These are phyloP conservation scores for Anarrhichthys ocellatus DNA, from an alignment of 2,113 vertebrate species.

Conservation along the genomic window DNA sequence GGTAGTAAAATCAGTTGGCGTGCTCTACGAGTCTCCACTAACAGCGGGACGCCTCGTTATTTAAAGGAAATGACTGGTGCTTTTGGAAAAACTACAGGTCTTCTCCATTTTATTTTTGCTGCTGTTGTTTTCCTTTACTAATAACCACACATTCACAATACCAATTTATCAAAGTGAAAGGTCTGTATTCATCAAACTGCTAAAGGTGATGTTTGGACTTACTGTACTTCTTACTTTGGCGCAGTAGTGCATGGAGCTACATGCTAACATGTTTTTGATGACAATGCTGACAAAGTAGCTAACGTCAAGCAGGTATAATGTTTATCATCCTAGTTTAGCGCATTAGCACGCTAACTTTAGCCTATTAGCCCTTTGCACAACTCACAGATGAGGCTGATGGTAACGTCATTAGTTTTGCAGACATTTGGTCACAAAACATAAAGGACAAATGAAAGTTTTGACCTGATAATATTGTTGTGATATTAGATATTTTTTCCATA, in stretches of 20 bases:
- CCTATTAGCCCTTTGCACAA: too few species aligned
- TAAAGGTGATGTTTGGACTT: background rate
- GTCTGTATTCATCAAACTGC: background rate
- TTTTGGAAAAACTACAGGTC: conserved; percentile 19
- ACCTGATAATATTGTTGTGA: too few species aligned
- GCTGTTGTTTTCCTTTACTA: background rate
- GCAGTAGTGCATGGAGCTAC: background rate
- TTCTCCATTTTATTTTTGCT: background rate
- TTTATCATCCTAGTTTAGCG: background rate
- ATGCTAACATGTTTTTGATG: background rate
- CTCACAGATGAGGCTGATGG: background rate
- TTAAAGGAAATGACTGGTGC: conserved; percentile 19
- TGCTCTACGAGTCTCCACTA: conserved; percentile 21
- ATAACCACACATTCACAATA: background rate
- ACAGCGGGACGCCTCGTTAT: conserved; percentile 29
- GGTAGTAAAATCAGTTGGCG: conserved; percentile 1
- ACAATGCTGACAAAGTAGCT: background rate
- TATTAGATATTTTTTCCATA: too few species aligned
- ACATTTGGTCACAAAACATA: too few species aligned
- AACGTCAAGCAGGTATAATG: background rate
- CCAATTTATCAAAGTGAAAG: background rate
- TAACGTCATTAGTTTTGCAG: background rate
- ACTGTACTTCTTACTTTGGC: background rate
- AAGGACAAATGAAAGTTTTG: too few species aligned
- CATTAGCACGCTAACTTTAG: background rate